phyloP scores from a whole-genome alignment of 2,113 vertebrate species.

The Myrmecobius fasciatus region DNA sequence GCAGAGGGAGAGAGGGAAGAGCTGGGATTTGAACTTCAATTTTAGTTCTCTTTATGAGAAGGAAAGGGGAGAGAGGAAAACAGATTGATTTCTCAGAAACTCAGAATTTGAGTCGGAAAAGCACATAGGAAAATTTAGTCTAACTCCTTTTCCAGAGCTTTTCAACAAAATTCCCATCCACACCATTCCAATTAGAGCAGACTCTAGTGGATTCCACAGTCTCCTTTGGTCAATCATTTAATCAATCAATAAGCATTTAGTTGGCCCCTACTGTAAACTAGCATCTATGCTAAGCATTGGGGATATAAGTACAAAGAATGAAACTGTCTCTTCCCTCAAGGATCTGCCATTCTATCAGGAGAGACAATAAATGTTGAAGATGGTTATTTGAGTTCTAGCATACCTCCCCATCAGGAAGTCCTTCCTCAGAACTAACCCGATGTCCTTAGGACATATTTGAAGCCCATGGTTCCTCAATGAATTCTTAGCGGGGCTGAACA shows the following conservation, averaged over 20 bases:
- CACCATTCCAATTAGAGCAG: neutral
- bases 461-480: neutral
- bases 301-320: neutral
- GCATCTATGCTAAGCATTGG: neutral
- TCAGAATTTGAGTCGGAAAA: neutral
- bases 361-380: neutral
- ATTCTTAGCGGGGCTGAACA: constrained; percentile 37
- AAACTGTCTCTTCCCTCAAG: neutral
- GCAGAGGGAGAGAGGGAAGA: too few species aligned
- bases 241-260: too few species aligned
- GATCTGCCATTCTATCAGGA: neutral
- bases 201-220: neutral
- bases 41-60: neutral
- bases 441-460: neutral
- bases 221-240: neutral
- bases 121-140: neutral
- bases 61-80: neutral
- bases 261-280: neutral
- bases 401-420: neutral
- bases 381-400: neutral
- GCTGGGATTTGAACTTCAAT: neutral
- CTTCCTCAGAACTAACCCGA: neutral
- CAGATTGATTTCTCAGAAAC: neutral
- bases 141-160: neutral
- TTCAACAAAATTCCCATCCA: neutral